A percentile compares a stretch with the other conserved stretches of the same genome.
phyloP scores from a whole-genome alignment of 1,140 invertebrate genomes.

The Leptopilina clavipes region DNA sequence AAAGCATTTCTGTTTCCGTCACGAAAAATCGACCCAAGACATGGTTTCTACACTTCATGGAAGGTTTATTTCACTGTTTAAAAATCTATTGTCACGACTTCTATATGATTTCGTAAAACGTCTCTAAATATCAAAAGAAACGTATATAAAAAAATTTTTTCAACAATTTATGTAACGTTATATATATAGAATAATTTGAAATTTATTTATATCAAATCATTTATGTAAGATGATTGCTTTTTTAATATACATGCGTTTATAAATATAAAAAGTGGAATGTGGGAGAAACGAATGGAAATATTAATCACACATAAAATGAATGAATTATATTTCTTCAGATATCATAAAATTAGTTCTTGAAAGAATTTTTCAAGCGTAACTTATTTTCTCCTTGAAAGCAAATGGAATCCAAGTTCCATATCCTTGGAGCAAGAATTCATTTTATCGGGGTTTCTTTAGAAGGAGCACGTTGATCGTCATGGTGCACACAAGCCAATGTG shows the following conservation, averaged over 20 bases:
- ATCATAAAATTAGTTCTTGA: background rate
- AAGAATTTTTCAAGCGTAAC: background rate
- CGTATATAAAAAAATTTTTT: no score
- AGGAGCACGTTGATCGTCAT: background rate
- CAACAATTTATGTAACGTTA: no score
- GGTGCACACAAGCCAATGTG: conserved; percentile 7
- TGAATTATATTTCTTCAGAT: background rate
- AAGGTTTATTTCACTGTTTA: background rate
- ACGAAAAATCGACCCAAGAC: conserved; percentile 10
- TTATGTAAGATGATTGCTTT: no score
- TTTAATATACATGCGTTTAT: no score
- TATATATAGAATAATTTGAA: no score
- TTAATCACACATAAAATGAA: background rate
- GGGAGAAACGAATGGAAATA: no score
- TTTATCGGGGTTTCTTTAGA: conserved; percentile 3
- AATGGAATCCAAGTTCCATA: conserved; percentile 11
- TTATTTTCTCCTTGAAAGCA: conserved; percentile 2
- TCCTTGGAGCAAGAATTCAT: background rate
- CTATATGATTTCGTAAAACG: background rate
- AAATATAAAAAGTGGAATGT: no score
- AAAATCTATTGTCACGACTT: conserved; percentile 17
- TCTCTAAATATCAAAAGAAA: background rate
- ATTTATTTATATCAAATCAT: no score
- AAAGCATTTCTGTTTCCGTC: conserved; percentile 19
- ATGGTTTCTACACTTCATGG: background rate